Evolutionary conservation across 2,888 invertebrate species (phyloP).

Genomic region (Icerya purchasi): DNA sequence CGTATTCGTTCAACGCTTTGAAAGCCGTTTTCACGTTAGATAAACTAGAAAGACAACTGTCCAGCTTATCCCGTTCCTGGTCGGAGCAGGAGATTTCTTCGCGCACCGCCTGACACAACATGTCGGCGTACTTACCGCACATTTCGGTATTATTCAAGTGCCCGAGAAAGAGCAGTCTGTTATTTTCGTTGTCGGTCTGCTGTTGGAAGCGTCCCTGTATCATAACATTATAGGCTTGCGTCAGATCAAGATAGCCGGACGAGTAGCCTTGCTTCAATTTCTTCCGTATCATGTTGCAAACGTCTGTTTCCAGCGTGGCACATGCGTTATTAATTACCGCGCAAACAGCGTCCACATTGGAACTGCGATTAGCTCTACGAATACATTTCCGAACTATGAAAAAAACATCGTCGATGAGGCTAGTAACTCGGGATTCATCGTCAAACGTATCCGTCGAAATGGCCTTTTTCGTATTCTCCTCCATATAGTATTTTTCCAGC

Average conservation of each 20-base stretch:
- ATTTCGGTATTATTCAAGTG: slow-evolving; percentile 78
- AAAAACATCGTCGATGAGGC: slow-evolving; percentile 92
- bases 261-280: slow-evolving; percentile 60
- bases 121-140: slow-evolving; percentile 74
- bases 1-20: slow-evolving; percentile 49
- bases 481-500: slow-evolving; percentile 84
- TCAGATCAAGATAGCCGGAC: slow-evolving; percentile 47
- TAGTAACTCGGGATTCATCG: slow-evolving; percentile 54
- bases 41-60: slow-evolving; percentile 42
- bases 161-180: slow-evolving; percentile 48
- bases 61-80: slow-evolving; percentile 46
- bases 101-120: slow-evolving; percentile 54
- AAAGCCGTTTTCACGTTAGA: slow-evolving; percentile 35
- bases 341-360: slow-evolving; percentile 86
- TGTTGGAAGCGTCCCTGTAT: slow-evolving; percentile 57
- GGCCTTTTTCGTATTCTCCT: slow-evolving; percentile 84
- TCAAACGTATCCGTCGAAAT: slow-evolving; percentile 54
- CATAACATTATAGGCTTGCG: slow-evolving; percentile 63
- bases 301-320: slow-evolving; percentile 65
- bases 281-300: slow-evolving; percentile 46
- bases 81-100: slow-evolving; percentile 43
- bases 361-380: slow-evolving; percentile 33
- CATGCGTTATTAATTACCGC: slow-evolving; percentile 87
- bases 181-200: slow-evolving; percentile 48
- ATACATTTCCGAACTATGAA: slow-evolving; percentile 91